Percentiles rank a stretch among this genome's conserved stretches.
Evolutionary conservation across 2,113 vertebrate genomes (phyloP).

Genomic region (Lepidothrix coronata): DNA sequence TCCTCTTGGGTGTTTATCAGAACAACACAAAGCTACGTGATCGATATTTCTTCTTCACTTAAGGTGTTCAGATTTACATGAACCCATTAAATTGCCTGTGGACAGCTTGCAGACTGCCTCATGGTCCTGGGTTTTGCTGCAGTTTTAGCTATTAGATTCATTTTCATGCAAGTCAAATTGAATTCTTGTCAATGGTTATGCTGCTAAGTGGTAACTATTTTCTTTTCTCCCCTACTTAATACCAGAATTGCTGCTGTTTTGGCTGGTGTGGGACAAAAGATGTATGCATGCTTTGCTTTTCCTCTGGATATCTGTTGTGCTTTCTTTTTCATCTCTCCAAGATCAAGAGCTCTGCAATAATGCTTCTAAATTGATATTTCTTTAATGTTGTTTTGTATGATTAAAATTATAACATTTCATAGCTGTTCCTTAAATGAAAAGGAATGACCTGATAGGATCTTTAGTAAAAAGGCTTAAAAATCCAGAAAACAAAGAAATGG

Average conservation of each 20-base stretch:
- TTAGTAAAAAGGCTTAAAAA: constrained; percentile 26
- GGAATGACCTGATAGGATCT: neutral
- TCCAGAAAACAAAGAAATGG: constrained; percentile 8
- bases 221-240: neutral
- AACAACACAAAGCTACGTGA: neutral
- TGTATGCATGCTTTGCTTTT: neutral
- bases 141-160: neutral
- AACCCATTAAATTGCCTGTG: neutral
- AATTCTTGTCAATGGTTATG: neutral
- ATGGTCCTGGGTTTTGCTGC: neutral
- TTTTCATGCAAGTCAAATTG: neutral
- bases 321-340: neutral
- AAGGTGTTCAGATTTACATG: neutral
- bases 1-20: neutral
- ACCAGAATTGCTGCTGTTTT: neutral
- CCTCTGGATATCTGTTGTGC: neutral
- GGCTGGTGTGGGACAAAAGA: neutral
- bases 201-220: neutral
- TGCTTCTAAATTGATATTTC: neutral
- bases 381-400: neutral
- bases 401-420: constrained; percentile 5
- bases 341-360: neutral
- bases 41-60: neutral
- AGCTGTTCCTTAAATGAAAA: constrained; percentile 2
- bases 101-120: neutral